phyloP scores from a whole-genome alignment of 2,113 vertebrate genomes.

The Pseudolaguvia tuberculata region DNA sequence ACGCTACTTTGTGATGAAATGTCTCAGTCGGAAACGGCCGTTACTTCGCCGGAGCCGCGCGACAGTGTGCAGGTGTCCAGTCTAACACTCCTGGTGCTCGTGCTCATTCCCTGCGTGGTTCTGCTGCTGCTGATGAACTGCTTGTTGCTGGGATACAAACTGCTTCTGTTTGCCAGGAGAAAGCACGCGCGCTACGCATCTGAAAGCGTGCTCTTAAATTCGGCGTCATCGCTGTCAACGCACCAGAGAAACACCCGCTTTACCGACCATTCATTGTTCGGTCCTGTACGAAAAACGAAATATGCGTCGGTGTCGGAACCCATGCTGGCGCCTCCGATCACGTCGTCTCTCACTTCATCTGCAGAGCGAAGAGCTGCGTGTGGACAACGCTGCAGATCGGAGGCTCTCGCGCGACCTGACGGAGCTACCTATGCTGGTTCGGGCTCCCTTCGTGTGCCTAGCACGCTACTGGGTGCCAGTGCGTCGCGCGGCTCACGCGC shows the following conservation, averaged over 20 bases:
- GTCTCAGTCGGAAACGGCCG: constrained; percentile 58
- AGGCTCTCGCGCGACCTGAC: constrained; percentile 54
- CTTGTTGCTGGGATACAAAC: constrained; percentile 68
- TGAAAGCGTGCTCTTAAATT: constrained; percentile 53
- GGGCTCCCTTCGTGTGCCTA: constrained; percentile 58
- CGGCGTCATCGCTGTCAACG: constrained; percentile 51
- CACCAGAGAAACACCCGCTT: constrained; percentile 48
- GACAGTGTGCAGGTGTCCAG: constrained; percentile 57
- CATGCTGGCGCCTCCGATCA: constrained; percentile 56
- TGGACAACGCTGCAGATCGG: constrained; percentile 48
- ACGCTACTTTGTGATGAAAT: constrained; percentile 56
- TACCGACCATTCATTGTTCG: constrained; percentile 47
- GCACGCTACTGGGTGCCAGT: constrained; percentile 54
- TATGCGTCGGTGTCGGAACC: constrained; percentile 61
- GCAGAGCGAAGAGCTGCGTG: constrained; percentile 48
- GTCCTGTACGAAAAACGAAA: constrained; percentile 47
- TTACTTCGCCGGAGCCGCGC: constrained; percentile 42
- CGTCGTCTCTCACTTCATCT: constrained; percentile 67
- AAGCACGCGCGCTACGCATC: constrained; percentile 37
- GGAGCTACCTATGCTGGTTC: constrained; percentile 56
- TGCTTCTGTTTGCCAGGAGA: constrained; percentile 55
- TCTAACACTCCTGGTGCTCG: constrained; percentile 64
- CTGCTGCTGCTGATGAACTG: constrained; percentile 70
- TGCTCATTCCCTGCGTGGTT: constrained; percentile 71
- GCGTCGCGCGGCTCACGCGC: constrained; percentile 41